Evolutionary conservation across 2,113 vertebrate genomes (phyloP).

Genomic region (Rhadina sibilatrix): DNA sequence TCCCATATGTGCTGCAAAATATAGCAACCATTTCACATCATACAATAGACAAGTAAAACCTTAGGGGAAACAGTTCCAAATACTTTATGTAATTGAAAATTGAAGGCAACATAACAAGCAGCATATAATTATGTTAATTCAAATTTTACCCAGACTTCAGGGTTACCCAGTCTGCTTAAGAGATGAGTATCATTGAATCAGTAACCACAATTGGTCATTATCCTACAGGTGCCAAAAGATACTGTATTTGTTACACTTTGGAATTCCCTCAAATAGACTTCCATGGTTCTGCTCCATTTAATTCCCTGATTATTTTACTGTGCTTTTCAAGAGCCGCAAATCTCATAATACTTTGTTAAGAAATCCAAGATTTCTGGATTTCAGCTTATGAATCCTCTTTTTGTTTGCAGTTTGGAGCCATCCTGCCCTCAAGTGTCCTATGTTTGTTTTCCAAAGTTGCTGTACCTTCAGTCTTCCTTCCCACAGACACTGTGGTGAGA

Average conservation of each 20-base stretch:
- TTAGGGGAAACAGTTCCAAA: background rate
- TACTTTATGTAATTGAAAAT: background rate
- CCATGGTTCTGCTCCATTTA: background rate
- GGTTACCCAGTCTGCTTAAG: background rate
- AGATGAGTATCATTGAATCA: background rate
- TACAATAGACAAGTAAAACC: background rate
- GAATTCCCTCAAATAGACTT: background rate
- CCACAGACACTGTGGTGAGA: background rate
- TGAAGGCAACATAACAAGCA: background rate
- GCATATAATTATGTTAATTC: background rate
- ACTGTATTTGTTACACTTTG: background rate
- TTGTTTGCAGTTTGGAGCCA: constrained; percentile 14
- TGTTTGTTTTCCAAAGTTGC: constrained; percentile 21
- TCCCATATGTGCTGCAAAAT: background rate
- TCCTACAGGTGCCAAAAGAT: background rate
- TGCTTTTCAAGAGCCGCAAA: background rate
- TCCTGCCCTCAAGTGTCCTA: constrained; percentile 49
- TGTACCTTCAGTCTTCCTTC: constrained; percentile 43
- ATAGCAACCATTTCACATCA: background rate
- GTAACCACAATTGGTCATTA: background rate
- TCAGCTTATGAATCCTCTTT: background rate
- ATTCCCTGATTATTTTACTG: constrained; percentile 30
- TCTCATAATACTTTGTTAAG: background rate
- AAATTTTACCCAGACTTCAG: background rate
- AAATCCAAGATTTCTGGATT: background rate